Evolutionary conservation across 2,113 vertebrate genomes (phyloP), one percentile per base, ranked within the genome.

Genomic region (Leucoraja erinaceus): DNA sequence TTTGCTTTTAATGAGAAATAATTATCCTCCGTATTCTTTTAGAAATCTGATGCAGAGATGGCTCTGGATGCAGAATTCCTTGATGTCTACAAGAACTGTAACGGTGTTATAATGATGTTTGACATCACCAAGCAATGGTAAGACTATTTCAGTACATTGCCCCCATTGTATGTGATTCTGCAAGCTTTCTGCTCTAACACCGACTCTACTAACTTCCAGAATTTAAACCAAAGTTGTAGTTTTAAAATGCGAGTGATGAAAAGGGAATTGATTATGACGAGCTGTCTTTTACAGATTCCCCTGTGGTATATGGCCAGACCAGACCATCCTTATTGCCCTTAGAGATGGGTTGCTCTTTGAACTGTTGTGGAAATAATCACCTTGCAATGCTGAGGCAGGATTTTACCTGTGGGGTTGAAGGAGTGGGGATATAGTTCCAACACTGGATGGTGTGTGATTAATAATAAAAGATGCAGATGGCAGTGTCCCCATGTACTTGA

Each of bases 101-200:
- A 98, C 0, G 99, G 99, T 0, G 97, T 99, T 31, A 98, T 99
- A 95, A 98, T 99, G 98, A 99, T 99, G 98, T 99, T 99, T 92
- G 99, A 99, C 95, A 99, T 99, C 94, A 99, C 99, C 94, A 99
- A 99, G 94, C 99, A 99, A 95, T 99, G 98, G 99, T 99, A 94
- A 96, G 97, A 18, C 10, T 25, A 0, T 31, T 18, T 63, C 28
- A 66, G 1, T 1, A 14, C 63, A 63, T 12, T n/a, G 8, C 56
- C 59, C n/a, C n/a, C n/a, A 59, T 18, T 31, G 59, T 31, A 16
- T 66, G 59, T 88, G 28, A 66, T 31, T 63, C 25, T 66, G 59
- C 63, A 28, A 86, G 61, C 28, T 31, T 4, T 11, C 28, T 86
- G 83, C 56, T 22, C 12, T 68, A 68, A 68, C 66, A 68, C 66